A percentile compares a stretch with the other conserved stretches of the same genome.
phyloP scores from a whole-genome alignment of 1,140 invertebrate species.

The Drosophila rhopaloa region DNA sequence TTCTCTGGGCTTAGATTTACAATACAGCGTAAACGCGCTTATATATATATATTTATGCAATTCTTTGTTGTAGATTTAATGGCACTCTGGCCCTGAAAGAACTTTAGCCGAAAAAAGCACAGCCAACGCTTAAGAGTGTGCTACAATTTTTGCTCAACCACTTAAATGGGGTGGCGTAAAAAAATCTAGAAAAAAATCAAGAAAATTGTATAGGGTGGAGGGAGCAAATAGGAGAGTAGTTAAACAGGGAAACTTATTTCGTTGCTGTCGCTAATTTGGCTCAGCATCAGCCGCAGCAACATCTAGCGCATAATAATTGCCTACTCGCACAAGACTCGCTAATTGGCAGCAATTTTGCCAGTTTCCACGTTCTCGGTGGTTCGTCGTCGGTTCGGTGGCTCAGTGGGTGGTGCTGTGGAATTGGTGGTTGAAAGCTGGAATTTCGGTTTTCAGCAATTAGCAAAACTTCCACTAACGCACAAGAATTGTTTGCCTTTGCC shows the following conservation, averaged over 20 bases:
- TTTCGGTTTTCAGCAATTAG: constrained; percentile 40
- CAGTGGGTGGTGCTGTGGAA: background rate
- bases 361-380: constrained; percentile 19
- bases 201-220: background rate
- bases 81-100: constrained; percentile 30
- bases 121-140: constrained; percentile 47
- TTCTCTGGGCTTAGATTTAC: constrained; percentile 70
- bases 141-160: constrained; percentile 36
- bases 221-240: background rate
- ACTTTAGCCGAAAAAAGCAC: constrained; percentile 21
- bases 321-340: constrained; percentile 44
- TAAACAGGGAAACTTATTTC: constrained; percentile 34
- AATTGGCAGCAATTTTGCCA: constrained; percentile 46
- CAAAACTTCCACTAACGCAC: constrained; percentile 5
- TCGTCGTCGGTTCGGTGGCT: background rate
- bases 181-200: background rate
- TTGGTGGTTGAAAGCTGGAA: background rate
- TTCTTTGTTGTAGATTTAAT: constrained; percentile 54
- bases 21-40: constrained; percentile 50
- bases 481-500: constrained; percentile 13
- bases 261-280: constrained; percentile 51
- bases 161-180: constrained; percentile 13
- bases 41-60: constrained; percentile 30
- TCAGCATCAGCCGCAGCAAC: constrained; percentile 35
- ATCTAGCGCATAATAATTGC: constrained; percentile 49